These are phyloP conservation scores for Parasteatoda lunata DNA, from an alignment of 2,888 invertebrate genomes.

Conservation along the genomic window DNA sequence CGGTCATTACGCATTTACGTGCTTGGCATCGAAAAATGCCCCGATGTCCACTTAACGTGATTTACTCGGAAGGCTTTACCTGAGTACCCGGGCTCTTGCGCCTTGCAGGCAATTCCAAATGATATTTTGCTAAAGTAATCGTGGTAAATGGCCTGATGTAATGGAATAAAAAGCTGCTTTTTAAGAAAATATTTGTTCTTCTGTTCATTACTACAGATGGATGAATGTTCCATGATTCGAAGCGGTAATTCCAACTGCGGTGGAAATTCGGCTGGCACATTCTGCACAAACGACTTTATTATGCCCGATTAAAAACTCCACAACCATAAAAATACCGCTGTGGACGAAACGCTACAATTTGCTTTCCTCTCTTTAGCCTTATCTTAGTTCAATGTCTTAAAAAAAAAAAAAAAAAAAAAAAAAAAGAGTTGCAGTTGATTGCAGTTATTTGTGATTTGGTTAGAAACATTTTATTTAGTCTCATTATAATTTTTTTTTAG, in stretches of 20 bases:
- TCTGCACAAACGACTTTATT: too few relatives aligned
- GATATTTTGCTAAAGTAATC: slow-evolving; percentile 8
- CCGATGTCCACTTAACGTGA: slow-evolving; percentile 33
- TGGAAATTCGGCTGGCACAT: not conserved
- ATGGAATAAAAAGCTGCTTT: slow-evolving; percentile 2
- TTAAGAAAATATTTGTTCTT: not conserved
- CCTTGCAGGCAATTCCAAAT: not conserved
- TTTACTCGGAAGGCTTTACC: slow-evolving; percentile 6
- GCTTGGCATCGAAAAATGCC: slow-evolving; percentile 21
- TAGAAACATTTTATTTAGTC: too few relatives aligned
- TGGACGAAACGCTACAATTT: too few relatives aligned
- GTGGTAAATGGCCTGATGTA: not conserved
- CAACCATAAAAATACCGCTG: too few relatives aligned
- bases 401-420: too few relatives aligned
- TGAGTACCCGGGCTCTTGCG: not conserved
- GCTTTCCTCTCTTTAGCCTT: too few relatives aligned
- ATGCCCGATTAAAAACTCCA: too few relatives aligned
- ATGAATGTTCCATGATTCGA: not conserved
- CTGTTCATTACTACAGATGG: not conserved
- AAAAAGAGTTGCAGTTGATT: too few relatives aligned
- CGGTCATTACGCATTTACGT: slow-evolving; percentile 49
- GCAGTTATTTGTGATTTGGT: too few relatives aligned
- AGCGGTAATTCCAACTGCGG: not conserved
- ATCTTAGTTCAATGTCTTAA: too few relatives aligned
- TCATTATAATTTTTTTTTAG: too few relatives aligned